Base-by-base conservation (phyloP, 1,140 invertebrate species). In the Schlechtendalia chinensis region DNA sequence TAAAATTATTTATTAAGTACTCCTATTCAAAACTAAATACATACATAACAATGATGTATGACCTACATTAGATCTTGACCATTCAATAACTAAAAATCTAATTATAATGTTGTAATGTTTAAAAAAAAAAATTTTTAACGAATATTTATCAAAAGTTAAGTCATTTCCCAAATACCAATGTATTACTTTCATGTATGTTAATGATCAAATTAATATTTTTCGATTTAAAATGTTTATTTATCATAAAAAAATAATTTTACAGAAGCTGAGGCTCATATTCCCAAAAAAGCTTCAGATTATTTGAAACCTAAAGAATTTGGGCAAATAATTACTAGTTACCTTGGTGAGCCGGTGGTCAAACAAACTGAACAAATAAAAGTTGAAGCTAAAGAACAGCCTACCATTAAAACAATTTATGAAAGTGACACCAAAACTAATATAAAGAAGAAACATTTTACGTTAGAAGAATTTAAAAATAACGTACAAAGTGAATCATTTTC, bases 211-310 rank as follows among this genome's bases (percentile, higher is more conserved):
- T 39, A 3, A 39, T 39, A 39, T 39, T 39, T 39, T 39, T 39
- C 8, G 8, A 39, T 8, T 39, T 39, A 39, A 4, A 39, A 39
- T 8, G 32, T 39, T 39, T 39, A 39, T 39, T 39, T 39, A 39
- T 39, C 8, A 39, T 39, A 39, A 39, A 39, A 39, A 39, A 39
- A 39, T 5, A 54, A 54, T 72, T n/a, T 82, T 82, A 39, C n/a
- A 82, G 81, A 82, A 59, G 81, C 79, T 16, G 58, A 81, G 59
- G 50, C 54, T 63, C 32, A 59, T 82, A 39, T 80, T 39, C 65
- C 80, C 5, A 71, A 72, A 24, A 56, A 19, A 27, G 65, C 67
- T 61, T 17, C 39, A 53, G 69, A 81, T 47, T 80, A 80, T 47
- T 71, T 69, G 63, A 82, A 63, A 14, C 65, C 65, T 39, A 50